Evolutionary conservation across 2,888 invertebrate species (phyloP).

Genomic region (Hermaeophaga mercurialis): DNA sequence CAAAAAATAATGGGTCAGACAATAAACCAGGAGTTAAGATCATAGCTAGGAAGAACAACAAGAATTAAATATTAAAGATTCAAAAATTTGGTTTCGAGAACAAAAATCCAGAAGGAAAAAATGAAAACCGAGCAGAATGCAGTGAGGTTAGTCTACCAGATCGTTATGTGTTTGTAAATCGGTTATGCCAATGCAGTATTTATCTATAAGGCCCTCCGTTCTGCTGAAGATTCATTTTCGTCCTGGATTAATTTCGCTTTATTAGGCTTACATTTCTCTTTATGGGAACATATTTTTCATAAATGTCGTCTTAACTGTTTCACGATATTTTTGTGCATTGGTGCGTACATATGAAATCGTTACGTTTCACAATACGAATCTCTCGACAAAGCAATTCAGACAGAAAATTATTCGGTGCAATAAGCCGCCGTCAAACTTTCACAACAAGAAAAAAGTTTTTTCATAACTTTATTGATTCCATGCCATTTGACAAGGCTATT

Average conservation of each 20-base stretch:
- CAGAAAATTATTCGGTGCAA: slow-evolving; percentile 22
- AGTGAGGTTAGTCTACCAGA: no score
- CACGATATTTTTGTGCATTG: slow-evolving; percentile 11
- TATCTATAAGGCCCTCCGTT: no score
- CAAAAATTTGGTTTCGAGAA: no score
- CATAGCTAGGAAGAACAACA: no score
- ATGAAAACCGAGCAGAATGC: no score
- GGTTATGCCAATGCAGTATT: no score
- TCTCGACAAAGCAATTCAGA: slow-evolving; percentile 19
- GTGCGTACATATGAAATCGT: slow-evolving; percentile 13
- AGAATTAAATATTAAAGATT: no score
- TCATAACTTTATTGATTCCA: slow-evolving; percentile 28
- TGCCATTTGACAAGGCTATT: slow-evolving; percentile 23
- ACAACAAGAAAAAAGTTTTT: slow-evolving; percentile 24
- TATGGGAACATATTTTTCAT: neutral
- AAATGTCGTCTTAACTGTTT: neutral
- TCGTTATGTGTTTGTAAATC: no score
- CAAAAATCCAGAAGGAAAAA: no score
- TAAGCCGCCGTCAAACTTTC: slow-evolving; percentile 11
- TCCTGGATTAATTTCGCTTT: neutral
- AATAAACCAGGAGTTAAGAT: no score
- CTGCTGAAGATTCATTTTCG: no score
- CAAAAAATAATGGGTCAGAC: no score
- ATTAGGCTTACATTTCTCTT: neutral
- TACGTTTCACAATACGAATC: slow-evolving; percentile 19